Percentiles rank a stretch among this genome's conserved stretches.
Evolutionary conservation across 1,140 invertebrate genomes (phyloP).

Genomic region (Colletes gigas): DNA sequence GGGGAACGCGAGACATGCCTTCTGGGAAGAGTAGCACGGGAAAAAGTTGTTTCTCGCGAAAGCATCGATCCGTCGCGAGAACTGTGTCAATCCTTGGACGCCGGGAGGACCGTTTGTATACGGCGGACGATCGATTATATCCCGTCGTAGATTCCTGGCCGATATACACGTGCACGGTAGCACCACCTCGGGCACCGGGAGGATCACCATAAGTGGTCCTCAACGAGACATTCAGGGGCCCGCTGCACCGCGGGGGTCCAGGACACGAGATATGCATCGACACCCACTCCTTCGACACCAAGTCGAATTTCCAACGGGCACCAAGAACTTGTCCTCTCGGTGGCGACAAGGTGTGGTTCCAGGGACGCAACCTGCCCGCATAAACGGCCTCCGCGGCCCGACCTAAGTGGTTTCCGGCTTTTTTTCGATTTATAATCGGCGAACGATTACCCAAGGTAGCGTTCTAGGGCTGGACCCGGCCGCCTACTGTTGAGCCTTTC

Average conservation of each 20-base stretch:
- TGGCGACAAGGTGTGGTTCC: slow-evolving; percentile 60
- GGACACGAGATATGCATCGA: slow-evolving; percentile 68
- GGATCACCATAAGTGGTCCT: slow-evolving; percentile 65
- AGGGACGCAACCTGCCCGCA: slow-evolving; percentile 26
- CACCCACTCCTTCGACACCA: slow-evolving; percentile 55
- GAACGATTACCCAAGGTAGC: slow-evolving; percentile 62
- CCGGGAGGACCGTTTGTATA: background rate
- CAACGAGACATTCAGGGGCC: slow-evolving; percentile 55
- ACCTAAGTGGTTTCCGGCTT: slow-evolving; percentile 66
- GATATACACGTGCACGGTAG: slow-evolving; percentile 65
- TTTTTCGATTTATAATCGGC: slow-evolving; percentile 67
- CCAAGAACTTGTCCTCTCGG: slow-evolving; percentile 42
- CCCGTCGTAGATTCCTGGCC: slow-evolving; percentile 44
- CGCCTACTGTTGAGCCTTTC: slow-evolving; percentile 65
- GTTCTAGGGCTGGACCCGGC: slow-evolving; percentile 60
- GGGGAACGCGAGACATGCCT: background rate
- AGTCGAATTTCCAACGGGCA: slow-evolving; percentile 51
- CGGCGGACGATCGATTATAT: slow-evolving; percentile 55
- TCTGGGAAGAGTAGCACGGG: background rate
- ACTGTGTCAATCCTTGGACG: slow-evolving; percentile 27
- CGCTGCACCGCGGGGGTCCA: slow-evolving; percentile 59
- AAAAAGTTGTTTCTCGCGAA: slow-evolving; percentile 11
- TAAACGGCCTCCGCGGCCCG: slow-evolving; percentile 28
- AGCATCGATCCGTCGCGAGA: slow-evolving; percentile 25
- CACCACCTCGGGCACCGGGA: slow-evolving; percentile 49